phyloP scores from a whole-genome alignment of 2,797 vertebrate genomes.

The Thunnus albacares region DNA sequence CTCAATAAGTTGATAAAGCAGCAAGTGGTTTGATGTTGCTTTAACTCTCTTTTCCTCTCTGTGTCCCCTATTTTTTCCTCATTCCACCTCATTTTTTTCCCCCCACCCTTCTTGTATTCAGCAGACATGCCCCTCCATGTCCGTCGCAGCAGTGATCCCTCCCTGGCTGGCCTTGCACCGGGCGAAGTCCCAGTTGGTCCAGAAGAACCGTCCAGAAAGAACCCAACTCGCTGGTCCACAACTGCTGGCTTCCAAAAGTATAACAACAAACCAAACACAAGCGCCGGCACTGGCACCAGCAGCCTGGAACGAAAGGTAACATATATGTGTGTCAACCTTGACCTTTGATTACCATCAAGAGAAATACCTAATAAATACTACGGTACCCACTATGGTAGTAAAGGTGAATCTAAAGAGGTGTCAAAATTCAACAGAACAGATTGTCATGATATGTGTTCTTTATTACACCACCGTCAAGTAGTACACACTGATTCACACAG shows the following conservation, averaged over 20 bases:
- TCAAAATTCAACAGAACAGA: background rate
- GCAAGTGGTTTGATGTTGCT: slow-evolving; percentile 24
- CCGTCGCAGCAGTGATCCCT: slow-evolving; percentile 96
- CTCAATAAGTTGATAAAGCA: slow-evolving; percentile 17
- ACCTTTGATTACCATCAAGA: background rate
- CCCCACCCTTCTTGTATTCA: background rate
- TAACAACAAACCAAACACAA: slow-evolving; percentile 73
- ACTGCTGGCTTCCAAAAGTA: slow-evolving; percentile 92
- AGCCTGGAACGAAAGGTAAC: slow-evolving; percentile 93
- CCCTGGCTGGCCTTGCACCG: slow-evolving; percentile 85
- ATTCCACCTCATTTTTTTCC: background rate
- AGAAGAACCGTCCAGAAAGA: slow-evolving; percentile 94
- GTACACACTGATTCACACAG: slow-evolving; percentile 18
- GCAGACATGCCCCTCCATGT: slow-evolving; percentile 97
- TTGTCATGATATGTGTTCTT: background rate
- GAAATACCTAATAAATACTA: background rate
- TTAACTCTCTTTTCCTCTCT: background rate
- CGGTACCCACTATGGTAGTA: background rate
- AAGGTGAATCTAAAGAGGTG: background rate
- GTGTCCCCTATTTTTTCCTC: background rate
- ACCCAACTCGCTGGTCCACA: slow-evolving; percentile 94
- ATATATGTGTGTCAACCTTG: background rate
- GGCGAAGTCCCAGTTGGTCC: slow-evolving; percentile 84
- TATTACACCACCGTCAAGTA: slow-evolving; percentile 7
- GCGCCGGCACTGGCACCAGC: slow-evolving; percentile 76